These are phyloP conservation scores for Clarias pachynema DNA, from an alignment of 2,797 vertebrate species.

Conservation along the genomic window DNA sequence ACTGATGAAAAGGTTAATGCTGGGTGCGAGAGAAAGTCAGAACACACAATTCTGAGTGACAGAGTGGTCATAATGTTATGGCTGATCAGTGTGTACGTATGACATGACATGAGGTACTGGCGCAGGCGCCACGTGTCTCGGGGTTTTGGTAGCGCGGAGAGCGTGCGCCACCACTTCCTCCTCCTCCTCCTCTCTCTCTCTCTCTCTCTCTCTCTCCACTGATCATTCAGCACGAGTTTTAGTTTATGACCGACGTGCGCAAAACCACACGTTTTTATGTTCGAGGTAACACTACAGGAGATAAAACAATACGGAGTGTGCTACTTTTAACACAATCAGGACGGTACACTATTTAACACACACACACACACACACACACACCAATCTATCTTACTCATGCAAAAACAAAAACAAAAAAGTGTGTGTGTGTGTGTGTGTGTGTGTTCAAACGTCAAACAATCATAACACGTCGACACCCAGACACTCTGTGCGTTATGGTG, in stretches of 20 bases:
- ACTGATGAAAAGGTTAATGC: no score
- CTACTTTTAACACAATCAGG: neutral
- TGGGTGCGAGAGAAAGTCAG: no score
- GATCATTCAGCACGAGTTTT: neutral
- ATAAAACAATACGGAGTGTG: neutral
- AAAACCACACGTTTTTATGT: neutral
- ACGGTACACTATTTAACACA: neutral
- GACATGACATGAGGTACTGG: constrained; percentile 47
- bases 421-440: neutral
- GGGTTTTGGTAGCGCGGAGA: constrained; percentile 63
- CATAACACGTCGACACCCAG: neutral
- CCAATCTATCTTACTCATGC: neutral
- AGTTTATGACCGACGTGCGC: neutral
- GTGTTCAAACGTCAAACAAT: neutral
- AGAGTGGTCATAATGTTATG: no score
- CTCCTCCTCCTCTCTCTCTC: neutral
- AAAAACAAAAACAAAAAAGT: neutral
- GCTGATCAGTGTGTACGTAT: neutral
- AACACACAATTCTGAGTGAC: no score
- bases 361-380: neutral
- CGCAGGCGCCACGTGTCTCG: constrained; percentile 82
- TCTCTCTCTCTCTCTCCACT: neutral
- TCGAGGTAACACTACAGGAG: neutral
- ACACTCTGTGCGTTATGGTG: no score
- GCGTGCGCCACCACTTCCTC: neutral